phyloP scores from a whole-genome alignment of 2,797 vertebrate species.

The Poecilia gillii region DNA sequence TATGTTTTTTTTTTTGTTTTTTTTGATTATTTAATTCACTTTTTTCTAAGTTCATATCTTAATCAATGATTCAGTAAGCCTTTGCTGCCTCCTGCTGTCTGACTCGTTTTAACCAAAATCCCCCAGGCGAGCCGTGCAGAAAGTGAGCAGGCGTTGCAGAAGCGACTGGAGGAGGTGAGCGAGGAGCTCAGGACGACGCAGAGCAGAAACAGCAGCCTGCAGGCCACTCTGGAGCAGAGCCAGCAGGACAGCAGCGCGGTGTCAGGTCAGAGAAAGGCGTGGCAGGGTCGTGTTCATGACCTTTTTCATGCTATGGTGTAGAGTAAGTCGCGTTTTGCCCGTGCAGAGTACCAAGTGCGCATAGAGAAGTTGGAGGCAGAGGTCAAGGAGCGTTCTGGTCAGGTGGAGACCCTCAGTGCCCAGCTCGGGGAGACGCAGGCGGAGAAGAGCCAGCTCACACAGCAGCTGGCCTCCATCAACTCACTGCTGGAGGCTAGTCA shows the following conservation, averaged over 20 bases:
- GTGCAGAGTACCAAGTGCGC: slow-evolving; percentile 84
- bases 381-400: slow-evolving; percentile 78
- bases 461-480: slow-evolving; percentile 86
- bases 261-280: slow-evolving; percentile 79
- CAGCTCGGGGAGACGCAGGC: slow-evolving; percentile 81
- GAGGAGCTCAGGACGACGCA: slow-evolving; percentile 88
- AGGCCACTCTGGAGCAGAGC: slow-evolving; percentile 82
- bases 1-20: neutral
- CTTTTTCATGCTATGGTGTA: neutral
- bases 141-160: slow-evolving; percentile 85
- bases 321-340: slow-evolving; percentile 5
- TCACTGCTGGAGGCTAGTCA: slow-evolving; percentile 87
- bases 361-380: slow-evolving; percentile 83
- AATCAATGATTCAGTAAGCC: slow-evolving; percentile 2
- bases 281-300: neutral
- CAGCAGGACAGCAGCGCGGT: slow-evolving; percentile 83
- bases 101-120: slow-evolving; percentile 15
- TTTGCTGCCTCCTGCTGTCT: slow-evolving; percentile 63
- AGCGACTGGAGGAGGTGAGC: slow-evolving; percentile 88
- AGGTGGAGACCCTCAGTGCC: slow-evolving; percentile 79
- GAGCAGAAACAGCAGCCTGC: slow-evolving; percentile 81
- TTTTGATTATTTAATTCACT: neutral
- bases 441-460: slow-evolving; percentile 84
- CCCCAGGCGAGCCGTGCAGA: slow-evolving; percentile 84
- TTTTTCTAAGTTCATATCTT: neutral